Percentiles rank a stretch among this genome's conserved stretches.
Conservation (phyloP, 2,797 vertebrate species). For the Nannoperca australis region DNA sequence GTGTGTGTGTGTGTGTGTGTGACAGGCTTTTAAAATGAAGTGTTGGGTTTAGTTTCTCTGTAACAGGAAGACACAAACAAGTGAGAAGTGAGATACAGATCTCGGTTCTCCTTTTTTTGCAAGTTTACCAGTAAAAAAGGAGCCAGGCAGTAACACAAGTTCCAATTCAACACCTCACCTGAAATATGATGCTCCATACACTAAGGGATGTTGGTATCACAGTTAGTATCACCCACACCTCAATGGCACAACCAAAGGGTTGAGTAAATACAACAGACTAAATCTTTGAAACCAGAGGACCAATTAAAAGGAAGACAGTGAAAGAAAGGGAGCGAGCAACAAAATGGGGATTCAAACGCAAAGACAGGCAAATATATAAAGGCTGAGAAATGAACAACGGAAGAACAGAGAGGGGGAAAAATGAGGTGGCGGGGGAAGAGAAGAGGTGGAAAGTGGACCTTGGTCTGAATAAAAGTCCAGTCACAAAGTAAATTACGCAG, state of each 20-base stretch:
- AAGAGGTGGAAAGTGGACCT: conserved; percentile 42
- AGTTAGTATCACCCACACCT: not conserved
- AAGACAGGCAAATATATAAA: not conserved
- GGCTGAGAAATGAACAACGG: not conserved
- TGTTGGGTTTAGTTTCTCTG: not conserved
- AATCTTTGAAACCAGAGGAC: not conserved
- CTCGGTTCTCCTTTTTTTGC: conserved; percentile 21
- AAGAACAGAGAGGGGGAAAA: not conserved
- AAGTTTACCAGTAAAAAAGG: conserved; percentile 1
- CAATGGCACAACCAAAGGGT: conserved; percentile 21
- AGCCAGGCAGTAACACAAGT: not conserved
- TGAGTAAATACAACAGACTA: not conserved
- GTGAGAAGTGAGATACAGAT: conserved; percentile 68
- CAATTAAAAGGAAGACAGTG: not conserved
- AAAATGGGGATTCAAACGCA: not conserved
- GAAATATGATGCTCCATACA: conserved; percentile 14
- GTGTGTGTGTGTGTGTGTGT: no score
- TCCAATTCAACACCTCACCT: conserved; percentile 20
- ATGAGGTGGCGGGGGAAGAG: not conserved
- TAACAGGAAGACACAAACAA: conserved; percentile 49
- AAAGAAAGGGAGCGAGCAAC: not conserved
- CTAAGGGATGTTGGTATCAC: conserved; percentile 8
- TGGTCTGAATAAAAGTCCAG: conserved; percentile 55
- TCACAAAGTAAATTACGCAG: conserved; percentile 27
- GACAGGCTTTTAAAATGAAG: not conserved